Evolutionary conservation across 2,113 vertebrate genomes (phyloP).

Genomic region (Calyptommatus sinebrachiatus): DNA sequence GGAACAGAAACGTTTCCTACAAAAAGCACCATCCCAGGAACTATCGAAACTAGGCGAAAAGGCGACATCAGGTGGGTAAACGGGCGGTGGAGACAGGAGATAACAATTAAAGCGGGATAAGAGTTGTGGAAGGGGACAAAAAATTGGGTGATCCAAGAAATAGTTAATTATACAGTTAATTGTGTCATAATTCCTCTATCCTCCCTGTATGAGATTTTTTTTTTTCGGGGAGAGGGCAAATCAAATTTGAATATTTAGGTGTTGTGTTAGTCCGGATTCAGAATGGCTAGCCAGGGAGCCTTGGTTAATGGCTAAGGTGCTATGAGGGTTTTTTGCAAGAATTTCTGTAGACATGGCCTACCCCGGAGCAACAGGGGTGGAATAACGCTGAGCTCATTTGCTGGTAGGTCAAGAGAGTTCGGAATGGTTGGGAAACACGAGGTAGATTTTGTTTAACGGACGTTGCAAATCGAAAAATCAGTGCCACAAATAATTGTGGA

Average conservation of each 20-base stretch:
- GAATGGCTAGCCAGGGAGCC: neutral
- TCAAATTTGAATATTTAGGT: neutral
- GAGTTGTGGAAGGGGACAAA: neutral
- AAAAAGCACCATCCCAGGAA: constrained; percentile 16
- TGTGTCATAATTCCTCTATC: neutral
- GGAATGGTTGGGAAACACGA: neutral
- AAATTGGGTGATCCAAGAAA: too few species aligned
- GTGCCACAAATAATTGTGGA: neutral
- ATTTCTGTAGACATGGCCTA: too few species aligned
- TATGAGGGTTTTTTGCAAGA: too few species aligned
- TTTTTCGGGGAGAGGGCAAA: neutral
- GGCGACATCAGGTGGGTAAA: constrained; percentile 27
- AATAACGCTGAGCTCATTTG: neutral
- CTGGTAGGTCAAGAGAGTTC: neutral
- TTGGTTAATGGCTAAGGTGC: neutral
- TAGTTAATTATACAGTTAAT: neutral
- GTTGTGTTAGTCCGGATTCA: fast-evolving
- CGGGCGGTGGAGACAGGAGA: neutral
- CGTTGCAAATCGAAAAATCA: neutral
- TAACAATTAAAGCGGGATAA: neutral
- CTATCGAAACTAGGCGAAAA: constrained; percentile 22
- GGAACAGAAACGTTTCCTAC: neutral
- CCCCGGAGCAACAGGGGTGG: too few species aligned
- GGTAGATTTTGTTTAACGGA: neutral
- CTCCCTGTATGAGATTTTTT: neutral